Evolutionary conservation across 2,113 vertebrate species (phyloP), one percentile per base, ranked within the genome.

Genomic region (Falco punctatus): DNA sequence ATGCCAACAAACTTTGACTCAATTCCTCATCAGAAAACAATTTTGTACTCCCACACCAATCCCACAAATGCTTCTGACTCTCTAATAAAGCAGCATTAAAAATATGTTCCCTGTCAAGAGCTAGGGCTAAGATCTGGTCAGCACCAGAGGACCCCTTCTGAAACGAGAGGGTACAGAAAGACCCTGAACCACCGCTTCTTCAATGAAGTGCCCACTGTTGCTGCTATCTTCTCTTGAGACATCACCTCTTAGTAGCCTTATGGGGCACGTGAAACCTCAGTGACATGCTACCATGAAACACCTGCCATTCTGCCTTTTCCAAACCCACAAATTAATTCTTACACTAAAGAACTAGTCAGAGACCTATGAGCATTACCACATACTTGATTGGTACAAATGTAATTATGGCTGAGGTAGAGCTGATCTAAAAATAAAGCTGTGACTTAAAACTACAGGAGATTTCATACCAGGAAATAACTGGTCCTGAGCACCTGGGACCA

Each of bases 381-480:
- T 6, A 54, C 64, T 61, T 77, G 81, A 95, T 73, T 92, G 62
- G 89, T 67, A 91, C 78, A 82, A 95, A 62, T 6, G 57, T 74
- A 96, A 97, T 96, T 97, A 83, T 2, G 3, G 71, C n/a, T 96
- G 81, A 94, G 92, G 87, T 90, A 78, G n/a, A 86, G 74, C 4
- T 44, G 93, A 81, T 82, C 95, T 94, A 97, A 97, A 97, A 97
- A 97, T 97, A 97, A 96, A 96, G 61, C 51, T 0, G 0, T 83
- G 87, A 82, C 71, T 97, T 90, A 54, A 94, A 97, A 88, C n/a
- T 57, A 8, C 58, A 64, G 54, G 30, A 91, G 84, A 62, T 57
- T 91, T 92, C 0, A 1, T 55, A 90, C 26, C 67, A 77, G 86
- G 83, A 97, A 91, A 65, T 84, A 92, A 94, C 54, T 86, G 78